Evolutionary conservation across 2,888 invertebrate genomes (phyloP), one percentile per base, ranked within the genome.

Genomic region (Biston stratarius): DNA sequence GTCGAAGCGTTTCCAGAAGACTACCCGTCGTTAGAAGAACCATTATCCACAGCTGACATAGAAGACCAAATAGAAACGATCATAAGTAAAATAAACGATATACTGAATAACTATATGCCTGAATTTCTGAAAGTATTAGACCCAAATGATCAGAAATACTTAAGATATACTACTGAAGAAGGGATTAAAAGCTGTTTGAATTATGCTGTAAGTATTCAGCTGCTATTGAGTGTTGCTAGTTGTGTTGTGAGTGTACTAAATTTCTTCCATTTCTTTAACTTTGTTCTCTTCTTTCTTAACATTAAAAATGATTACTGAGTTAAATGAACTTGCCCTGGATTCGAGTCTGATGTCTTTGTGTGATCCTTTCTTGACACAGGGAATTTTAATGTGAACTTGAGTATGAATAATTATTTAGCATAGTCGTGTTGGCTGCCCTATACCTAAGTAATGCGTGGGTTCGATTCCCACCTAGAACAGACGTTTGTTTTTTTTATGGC

Each of bases 201-300:
- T n/a, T 53, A 52, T 14, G 15, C 36, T 33, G 67, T 67, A 47
- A 67, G 67, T 66, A 40, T 49, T 12, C 2, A 40, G 12, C 9
- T 15, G 15, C 8, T 12, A n/a, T 24, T 24, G 10, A 15, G 5
- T 2, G 14, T n/a, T 34, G 44, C 5, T n/a, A 45, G 12, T 36
- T 45, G 0, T 1, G 42, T 24, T 24, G n/a, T n/a, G n/a, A n/a
- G n/a, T n/a, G n/a, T 24, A 24, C 24, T 2, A 57, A 0, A 8
- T n/a, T 11, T 9, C 24, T 5, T 42, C 42, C 5, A 42, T 12
- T 42, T 12, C 11, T 42, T 42, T 42, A 12, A 42, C 5, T 8
- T 12, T 5, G 42, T 42, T 42, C 38, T 58, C 34, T 57, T 48
- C 24, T 11, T 45, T 34, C 11, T 36, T 36, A 36, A 24, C 24